Conservation (phyloP, 2,888 invertebrate genomes). For the Lingula anatina region DNA sequence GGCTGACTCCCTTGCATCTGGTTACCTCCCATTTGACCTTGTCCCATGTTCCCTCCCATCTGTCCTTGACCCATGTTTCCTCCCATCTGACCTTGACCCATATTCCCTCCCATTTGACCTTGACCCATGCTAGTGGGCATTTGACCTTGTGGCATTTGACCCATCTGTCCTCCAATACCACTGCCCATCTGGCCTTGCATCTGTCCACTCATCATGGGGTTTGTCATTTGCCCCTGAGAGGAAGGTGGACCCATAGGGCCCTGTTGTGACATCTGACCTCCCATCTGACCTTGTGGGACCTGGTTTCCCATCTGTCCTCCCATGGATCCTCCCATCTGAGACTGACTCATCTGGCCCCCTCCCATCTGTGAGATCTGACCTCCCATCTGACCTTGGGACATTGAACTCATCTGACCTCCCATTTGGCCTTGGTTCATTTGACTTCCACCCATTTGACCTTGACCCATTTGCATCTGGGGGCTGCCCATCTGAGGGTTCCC, state of each 20-base stretch:
- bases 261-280: too few relatives aligned
- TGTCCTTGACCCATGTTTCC: too few relatives aligned
- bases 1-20: too few relatives aligned
- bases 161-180: slow-evolving; percentile 13
- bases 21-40: too few relatives aligned
- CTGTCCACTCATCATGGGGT: slow-evolving; percentile 17
- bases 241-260: slow-evolving; percentile 5
- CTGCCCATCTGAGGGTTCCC: too few relatives aligned
- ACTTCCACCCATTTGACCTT: slow-evolving; percentile 13
- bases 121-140: slow-evolving; percentile 6
- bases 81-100: too few relatives aligned
- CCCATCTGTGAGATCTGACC: too few relatives aligned
- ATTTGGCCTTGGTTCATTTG: slow-evolving; percentile 12
- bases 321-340: neutral
- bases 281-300: neutral
- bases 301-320: neutral
- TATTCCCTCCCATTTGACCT: slow-evolving; percentile 14
- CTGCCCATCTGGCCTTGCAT: slow-evolving; percentile 21
- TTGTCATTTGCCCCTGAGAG: slow-evolving; percentile 9
- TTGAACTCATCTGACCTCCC: slow-evolving; percentile 3
- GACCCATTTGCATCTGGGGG: too few relatives aligned
- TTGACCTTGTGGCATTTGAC: slow-evolving; percentile 6
- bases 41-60: too few relatives aligned
- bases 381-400: slow-evolving; percentile 14
- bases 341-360: neutral